Percentiles rank a stretch among this genome's conserved stretches.
Evolutionary conservation across 1,140 invertebrate genomes (phyloP).

Genomic region (Drosophila murphyi): DNA sequence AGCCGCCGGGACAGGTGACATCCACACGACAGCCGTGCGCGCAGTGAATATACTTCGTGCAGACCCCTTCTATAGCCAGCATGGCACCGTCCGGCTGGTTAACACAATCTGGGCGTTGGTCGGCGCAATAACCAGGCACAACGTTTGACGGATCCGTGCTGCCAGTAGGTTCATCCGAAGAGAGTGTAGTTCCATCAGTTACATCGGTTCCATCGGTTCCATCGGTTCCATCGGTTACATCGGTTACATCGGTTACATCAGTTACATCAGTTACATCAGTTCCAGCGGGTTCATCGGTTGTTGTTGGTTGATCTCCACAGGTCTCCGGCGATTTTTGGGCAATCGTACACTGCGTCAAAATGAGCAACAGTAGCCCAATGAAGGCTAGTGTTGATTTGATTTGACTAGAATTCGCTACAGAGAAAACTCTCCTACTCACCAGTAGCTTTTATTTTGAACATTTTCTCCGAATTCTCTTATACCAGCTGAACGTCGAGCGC

Average conservation of each 20-base stretch:
- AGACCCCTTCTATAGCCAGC: conserved; percentile 38
- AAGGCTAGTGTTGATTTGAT: conserved; percentile 4
- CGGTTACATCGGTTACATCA: not conserved
- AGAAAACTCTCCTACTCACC: conserved; percentile 27
- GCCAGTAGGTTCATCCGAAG: not conserved
- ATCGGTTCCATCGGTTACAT: conserved; percentile 6
- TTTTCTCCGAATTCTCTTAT: conserved; percentile 16
- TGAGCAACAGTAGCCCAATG: conserved; percentile 21
- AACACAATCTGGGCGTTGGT: conserved; percentile 27
- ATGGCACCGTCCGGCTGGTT: conserved; percentile 5
- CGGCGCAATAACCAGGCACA: conserved; percentile 44
- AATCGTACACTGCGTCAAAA: conserved; percentile 1
- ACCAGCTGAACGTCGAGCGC: conserved; percentile 43
- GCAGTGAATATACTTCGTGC: conserved; percentile 56
- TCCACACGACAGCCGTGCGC: conserved; percentile 48
- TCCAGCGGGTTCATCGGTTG: conserved; percentile 45
- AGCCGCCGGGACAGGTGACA: conserved; percentile 45
- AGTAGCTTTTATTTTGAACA: conserved; percentile 15
- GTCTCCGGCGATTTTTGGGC: conserved; percentile 35
- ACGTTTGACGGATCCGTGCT: not conserved
- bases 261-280: not conserved
- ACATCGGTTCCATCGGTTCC: not conserved
- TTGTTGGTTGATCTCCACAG: conserved; percentile 42
- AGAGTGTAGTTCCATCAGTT: not conserved
- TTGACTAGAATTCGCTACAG: not conserved